Evolutionary conservation across 2,113 vertebrate genomes (phyloP).

Genomic region (Illadopsis cleaveri): DNA sequence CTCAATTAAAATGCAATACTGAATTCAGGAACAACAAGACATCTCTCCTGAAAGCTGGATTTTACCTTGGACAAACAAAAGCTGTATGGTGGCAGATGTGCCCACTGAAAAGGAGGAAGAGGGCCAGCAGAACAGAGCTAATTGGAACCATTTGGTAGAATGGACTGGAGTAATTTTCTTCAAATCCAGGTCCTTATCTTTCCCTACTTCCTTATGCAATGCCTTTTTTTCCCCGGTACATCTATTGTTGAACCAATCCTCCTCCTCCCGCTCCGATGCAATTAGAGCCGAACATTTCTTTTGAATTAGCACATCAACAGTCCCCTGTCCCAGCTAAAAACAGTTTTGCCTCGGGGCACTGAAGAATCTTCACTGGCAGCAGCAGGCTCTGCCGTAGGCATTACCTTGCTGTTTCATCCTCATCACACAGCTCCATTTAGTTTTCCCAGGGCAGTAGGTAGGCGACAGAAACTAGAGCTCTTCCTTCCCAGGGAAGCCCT

Average conservation of each 20-base stretch:
- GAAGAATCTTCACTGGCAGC: constrained; percentile 1
- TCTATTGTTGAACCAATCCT: constrained; percentile 15
- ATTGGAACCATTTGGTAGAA: not conserved
- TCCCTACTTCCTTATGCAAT: not conserved
- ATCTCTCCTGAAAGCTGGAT: not conserved
- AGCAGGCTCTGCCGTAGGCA: not conserved
- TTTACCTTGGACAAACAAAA: constrained; percentile 11
- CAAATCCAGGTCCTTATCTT: not conserved
- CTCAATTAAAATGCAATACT: not conserved
- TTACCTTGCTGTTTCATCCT: not conserved
- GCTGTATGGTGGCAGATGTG: not conserved
- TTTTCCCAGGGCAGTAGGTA: not conserved
- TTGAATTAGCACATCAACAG: constrained; percentile 45
- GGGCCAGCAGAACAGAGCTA: not conserved
- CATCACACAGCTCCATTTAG: constrained; percentile 6
- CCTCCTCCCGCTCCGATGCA: not conserved
- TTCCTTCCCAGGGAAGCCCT: accelerated
- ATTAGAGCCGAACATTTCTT: constrained; percentile 25
- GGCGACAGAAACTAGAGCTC: not conserved
- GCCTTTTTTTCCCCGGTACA: not conserved
- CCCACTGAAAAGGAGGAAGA: not conserved
- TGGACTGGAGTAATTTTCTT: constrained; percentile 3
- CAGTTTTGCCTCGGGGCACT: constrained; percentile 3
- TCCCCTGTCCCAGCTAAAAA: constrained; percentile 23
- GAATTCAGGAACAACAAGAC: not conserved